Percentiles rank a stretch among this genome's conserved stretches.
Conservation (phyloP, 2,888 invertebrate species). For the Orchesellides sinensis region DNA sequence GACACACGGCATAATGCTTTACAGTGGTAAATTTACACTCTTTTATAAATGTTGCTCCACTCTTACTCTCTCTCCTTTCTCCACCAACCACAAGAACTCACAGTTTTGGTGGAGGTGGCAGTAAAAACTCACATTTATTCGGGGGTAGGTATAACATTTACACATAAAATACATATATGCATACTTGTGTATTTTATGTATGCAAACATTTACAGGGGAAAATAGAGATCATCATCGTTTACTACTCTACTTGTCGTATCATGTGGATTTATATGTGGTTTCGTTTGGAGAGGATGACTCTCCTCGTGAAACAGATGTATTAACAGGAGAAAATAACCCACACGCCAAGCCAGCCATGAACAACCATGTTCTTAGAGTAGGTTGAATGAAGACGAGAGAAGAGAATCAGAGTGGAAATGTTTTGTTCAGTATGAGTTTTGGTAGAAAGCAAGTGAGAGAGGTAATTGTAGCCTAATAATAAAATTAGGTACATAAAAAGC, state of each 20-base stretch:
- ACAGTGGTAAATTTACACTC: no score
- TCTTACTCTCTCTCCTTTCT: slow-evolving; percentile 1
- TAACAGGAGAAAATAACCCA: slow-evolving; percentile 13
- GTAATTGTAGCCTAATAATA: slow-evolving; percentile 39
- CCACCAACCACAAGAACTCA: slow-evolving; percentile 28
- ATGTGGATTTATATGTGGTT: not conserved
- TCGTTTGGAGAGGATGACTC: not conserved
- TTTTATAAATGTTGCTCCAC: no score
- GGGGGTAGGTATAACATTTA: not conserved
- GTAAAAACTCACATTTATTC: slow-evolving; percentile 33
- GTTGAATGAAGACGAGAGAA: not conserved
- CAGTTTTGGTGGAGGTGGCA: slow-evolving; percentile 27
- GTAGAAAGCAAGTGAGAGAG: not conserved
- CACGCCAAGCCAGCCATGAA: not conserved
- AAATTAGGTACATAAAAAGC: slow-evolving; percentile 46
- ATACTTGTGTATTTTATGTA: no score
- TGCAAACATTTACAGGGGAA: not conserved
- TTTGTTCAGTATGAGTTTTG: not conserved
- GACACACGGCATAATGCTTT: slow-evolving; percentile 29
- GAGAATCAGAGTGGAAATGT: slow-evolving; percentile 2
- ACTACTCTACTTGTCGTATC: no score
- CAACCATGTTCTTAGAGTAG: not conserved
- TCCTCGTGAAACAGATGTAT: slow-evolving; percentile 41
- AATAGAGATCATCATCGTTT: no score
- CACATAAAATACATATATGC: no score